Percentiles rank a stretch among this genome's conserved stretches.
Evolutionary conservation across 2,797 vertebrate genomes (phyloP).

Genomic region (Lagorchestes hirsutus): DNA sequence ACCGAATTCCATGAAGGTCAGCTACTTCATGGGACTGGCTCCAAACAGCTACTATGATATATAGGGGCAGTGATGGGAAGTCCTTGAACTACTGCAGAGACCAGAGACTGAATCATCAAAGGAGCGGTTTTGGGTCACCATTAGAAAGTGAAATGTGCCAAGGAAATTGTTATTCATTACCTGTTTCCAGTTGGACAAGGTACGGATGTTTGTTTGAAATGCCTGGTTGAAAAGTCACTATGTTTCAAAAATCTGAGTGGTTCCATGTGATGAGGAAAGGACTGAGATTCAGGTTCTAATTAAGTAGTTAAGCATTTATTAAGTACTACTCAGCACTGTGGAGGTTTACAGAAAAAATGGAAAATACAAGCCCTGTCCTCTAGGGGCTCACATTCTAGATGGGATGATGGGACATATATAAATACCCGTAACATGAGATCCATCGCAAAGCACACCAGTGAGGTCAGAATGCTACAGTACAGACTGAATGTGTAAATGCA

Average conservation of each 20-base stretch:
- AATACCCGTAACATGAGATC: neutral
- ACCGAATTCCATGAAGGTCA: neutral
- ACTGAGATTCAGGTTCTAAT: neutral
- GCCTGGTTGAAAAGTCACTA: neutral
- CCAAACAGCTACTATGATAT: neutral
- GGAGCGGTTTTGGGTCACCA: neutral
- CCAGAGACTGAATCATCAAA: neutral
- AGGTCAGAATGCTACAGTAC: neutral
- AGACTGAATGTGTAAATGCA: neutral
- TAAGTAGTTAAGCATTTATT: neutral
- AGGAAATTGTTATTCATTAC: neutral
- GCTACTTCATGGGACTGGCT: neutral
- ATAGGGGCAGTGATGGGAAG: neutral
- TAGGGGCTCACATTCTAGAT: conserved; percentile 21
- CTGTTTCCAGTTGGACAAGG: neutral
- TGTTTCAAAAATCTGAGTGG: neutral
- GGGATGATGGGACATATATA: neutral
- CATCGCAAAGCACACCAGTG: neutral
- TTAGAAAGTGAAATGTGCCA: neutral
- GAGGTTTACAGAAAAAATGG: neutral
- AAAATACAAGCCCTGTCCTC: neutral
- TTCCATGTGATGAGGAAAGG: conserved; percentile 2
- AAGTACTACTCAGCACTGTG: neutral
- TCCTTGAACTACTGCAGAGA: conserved; percentile 45
- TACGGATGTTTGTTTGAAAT: neutral